These are phyloP conservation scores for Chloroclystis v-ata DNA, from an alignment of 2,888 invertebrate species.

Conservation along the genomic window DNA sequence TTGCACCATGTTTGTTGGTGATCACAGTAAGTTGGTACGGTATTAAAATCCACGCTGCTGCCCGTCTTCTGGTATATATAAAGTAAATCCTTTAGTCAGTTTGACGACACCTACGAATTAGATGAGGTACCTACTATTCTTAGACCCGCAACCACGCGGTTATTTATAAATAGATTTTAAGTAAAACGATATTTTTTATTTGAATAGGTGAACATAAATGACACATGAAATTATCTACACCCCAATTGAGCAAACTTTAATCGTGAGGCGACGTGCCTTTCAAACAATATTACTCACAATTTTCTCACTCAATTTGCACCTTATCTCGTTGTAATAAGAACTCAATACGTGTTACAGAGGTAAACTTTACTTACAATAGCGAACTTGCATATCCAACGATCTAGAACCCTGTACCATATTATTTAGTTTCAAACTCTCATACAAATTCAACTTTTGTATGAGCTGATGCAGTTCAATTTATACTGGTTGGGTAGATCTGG, in stretches of 20 bases:
- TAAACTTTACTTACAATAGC: slow-evolving; percentile 32
- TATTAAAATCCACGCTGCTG: no score
- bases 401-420: slow-evolving; percentile 24
- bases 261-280: slow-evolving; percentile 46
- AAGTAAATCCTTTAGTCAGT: no score
- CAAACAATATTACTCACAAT: slow-evolving; percentile 30
- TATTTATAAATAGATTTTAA: no score
- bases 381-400: slow-evolving; percentile 34
- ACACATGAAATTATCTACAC: slow-evolving; percentile 47
- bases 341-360: slow-evolving; percentile 21
- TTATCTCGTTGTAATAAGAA: slow-evolving; percentile 28
- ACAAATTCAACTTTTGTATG: slow-evolving; percentile 17
- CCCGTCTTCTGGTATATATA: no score
- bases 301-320: slow-evolving; percentile 31
- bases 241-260: slow-evolving; percentile 46
- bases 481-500: slow-evolving; percentile 25
- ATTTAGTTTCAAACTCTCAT: slow-evolving; percentile 11
- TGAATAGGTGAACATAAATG: slow-evolving; percentile 37
- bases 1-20: no score
- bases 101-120: no score
- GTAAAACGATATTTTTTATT: no score
- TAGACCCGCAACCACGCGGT: no score
- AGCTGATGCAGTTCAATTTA: slow-evolving; percentile 27
- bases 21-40: no score
- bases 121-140: no score